These are phyloP conservation scores for Fragum fragum DNA, from an alignment of 2,888 invertebrate genomes.

Conservation along the genomic window DNA sequence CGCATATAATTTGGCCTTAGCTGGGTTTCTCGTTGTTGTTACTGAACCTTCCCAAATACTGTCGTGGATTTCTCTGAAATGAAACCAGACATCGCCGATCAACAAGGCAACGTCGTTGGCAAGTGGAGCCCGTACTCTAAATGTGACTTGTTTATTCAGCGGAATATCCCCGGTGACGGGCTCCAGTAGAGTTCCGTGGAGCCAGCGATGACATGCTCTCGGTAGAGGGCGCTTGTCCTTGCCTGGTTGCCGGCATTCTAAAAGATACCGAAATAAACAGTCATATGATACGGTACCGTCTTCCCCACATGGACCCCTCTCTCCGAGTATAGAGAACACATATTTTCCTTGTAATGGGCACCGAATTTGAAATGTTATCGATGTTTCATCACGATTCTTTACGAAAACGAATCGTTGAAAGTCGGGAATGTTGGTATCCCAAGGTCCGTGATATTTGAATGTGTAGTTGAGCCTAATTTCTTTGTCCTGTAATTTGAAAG, in stretches of 20 bases:
- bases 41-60: conserved; percentile 81
- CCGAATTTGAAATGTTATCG: conserved; percentile 81
- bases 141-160: conserved; percentile 77
- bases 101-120: conserved; percentile 83
- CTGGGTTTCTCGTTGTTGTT: conserved; percentile 72
- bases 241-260: conserved; percentile 82
- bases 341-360: conserved; percentile 84
- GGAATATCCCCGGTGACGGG: conserved; percentile 82
- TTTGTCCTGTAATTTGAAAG: conserved; percentile 76
- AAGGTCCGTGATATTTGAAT: conserved; percentile 79
- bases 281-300: conserved; percentile 74
- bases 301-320: conserved; percentile 66
- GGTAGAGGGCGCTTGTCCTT: conserved; percentile 81
- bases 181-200: conserved; percentile 80
- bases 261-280: conserved; percentile 82
- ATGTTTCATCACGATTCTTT: conserved; percentile 77
- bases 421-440: conserved; percentile 77
- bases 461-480: conserved; percentile 77
- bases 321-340: conserved; percentile 83
- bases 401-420: conserved; percentile 82
- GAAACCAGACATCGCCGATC: conserved; percentile 83
- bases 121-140: conserved; percentile 81
- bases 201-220: conserved; percentile 82
- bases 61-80: conserved; percentile 80
- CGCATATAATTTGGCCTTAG: conserved; percentile 79